phyloP scores from a whole-genome alignment of 2,113 vertebrate species.

The Cettia cetti region DNA sequence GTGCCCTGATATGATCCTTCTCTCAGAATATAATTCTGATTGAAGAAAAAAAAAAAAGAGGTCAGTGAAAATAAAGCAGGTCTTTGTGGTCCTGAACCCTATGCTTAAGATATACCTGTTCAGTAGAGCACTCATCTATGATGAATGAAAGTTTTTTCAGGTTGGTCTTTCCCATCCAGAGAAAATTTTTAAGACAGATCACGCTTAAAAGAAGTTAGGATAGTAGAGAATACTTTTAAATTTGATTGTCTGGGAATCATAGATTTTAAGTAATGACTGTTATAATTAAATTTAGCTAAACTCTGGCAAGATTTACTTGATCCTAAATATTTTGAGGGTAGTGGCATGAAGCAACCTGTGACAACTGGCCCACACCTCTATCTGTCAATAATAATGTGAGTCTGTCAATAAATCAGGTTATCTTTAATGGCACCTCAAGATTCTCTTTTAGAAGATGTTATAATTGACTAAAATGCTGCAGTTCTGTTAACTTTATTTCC shows the following conservation, averaged over 20 bases:
- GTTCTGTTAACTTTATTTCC: neutral
- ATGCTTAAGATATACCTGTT: neutral
- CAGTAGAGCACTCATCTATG: neutral
- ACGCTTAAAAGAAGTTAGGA: neutral
- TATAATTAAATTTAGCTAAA: neutral
- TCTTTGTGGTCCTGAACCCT: neutral
- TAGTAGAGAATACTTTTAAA: neutral
- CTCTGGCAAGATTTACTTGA: neutral
- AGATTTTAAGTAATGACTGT: neutral
- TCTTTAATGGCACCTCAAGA: neutral
- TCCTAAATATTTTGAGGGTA: neutral
- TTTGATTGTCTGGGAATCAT: neutral
- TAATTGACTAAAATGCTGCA: neutral
- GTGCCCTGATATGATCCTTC: neutral
- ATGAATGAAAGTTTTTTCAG: neutral
- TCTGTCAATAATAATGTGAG: neutral
- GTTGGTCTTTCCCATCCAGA: neutral
- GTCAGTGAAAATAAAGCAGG: neutral
- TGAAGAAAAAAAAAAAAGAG: rapidly evolving
- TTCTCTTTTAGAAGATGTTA: neutral
- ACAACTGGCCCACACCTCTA: neutral
- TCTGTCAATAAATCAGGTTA: neutral
- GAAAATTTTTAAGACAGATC: neutral
- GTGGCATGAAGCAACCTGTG: neutral
- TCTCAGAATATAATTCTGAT: neutral